Percentiles rank a stretch among this genome's conserved stretches.
Conservation (phyloP, 1,140 invertebrate species). For the Drosophila athabasca region DNA sequence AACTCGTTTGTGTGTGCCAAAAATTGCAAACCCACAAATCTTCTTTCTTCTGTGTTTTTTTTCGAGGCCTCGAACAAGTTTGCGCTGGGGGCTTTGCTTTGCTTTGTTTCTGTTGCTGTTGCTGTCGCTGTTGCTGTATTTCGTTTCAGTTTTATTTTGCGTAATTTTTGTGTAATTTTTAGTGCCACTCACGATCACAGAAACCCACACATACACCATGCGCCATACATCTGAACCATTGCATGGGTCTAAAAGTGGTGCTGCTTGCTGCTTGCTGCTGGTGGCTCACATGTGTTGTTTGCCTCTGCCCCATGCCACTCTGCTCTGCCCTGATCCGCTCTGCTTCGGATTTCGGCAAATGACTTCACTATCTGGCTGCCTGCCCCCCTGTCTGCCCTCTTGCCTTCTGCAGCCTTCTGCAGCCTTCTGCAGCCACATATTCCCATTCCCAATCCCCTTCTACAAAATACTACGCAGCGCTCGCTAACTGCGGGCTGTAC, state of each 20-base stretch:
- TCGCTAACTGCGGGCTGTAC: constrained; percentile 9
- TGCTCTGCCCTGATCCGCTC: constrained; percentile 6
- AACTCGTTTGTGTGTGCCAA: constrained; percentile 70
- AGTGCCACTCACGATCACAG: constrained; percentile 41
- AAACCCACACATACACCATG: constrained; percentile 14
- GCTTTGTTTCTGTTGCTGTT: constrained; percentile 12
- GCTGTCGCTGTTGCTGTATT: constrained; percentile 21
- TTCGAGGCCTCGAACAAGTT: constrained; percentile 12
- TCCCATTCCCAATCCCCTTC: background rate
- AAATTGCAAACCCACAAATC: constrained; percentile 76
- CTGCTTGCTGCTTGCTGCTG: constrained; percentile 3
- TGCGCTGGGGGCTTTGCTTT: constrained; percentile 24
- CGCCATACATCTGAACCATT: constrained; percentile 2
- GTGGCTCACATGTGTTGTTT: constrained; percentile 59
- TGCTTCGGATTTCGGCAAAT: constrained; percentile 69
- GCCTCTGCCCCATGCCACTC: constrained; percentile 10
- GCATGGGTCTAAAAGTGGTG: constrained; percentile 43
- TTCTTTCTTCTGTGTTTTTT: constrained; percentile 30
- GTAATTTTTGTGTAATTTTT: constrained; percentile 76
- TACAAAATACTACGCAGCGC: constrained; percentile 2
- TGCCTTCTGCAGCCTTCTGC: background rate
- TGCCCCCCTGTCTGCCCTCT: background rate
- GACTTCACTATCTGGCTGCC: constrained; percentile 69
- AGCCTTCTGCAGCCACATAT: background rate
- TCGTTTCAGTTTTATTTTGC: constrained; percentile 42